These are phyloP conservation scores for Drosophila bunnanda DNA, from an alignment of 2,888 invertebrate species.

Conservation along the genomic window DNA sequence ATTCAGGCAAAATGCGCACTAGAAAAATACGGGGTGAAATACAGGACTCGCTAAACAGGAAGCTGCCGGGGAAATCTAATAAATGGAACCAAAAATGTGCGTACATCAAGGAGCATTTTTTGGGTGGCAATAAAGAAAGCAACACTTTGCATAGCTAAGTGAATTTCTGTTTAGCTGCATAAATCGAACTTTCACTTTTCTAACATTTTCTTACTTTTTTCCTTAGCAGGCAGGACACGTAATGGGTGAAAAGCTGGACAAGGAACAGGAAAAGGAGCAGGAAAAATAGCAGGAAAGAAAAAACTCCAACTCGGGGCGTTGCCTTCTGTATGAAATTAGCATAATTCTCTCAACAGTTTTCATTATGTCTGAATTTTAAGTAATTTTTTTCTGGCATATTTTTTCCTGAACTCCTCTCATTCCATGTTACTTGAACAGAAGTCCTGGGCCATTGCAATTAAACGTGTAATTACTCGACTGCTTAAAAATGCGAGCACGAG, in stretches of 20 bases:
- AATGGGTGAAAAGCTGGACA: slow-evolving; percentile 54
- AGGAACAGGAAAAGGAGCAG: slow-evolving; percentile 37
- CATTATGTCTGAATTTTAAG: slow-evolving; percentile 76
- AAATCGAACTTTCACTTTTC: slow-evolving; percentile 72
- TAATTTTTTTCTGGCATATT: slow-evolving; percentile 57
- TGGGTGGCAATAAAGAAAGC: not conserved
- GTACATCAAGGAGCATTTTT: slow-evolving; percentile 60
- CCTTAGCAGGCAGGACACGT: slow-evolving; percentile 64
- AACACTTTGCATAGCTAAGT: slow-evolving; percentile 67
- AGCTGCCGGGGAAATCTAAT: slow-evolving; percentile 79
- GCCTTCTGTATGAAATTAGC: slow-evolving; percentile 77
- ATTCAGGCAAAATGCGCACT: slow-evolving; percentile 60
- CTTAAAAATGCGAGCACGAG: slow-evolving; percentile 65
- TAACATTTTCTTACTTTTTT: slow-evolving; percentile 15
- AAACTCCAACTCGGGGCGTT: slow-evolving; percentile 57
- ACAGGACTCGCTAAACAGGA: slow-evolving; percentile 48
- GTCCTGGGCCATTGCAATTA: slow-evolving; percentile 79
- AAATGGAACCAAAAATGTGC: slow-evolving; percentile 81
- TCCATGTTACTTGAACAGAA: not conserved
- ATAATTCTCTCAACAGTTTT: slow-evolving; percentile 78
- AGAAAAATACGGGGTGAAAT: slow-evolving; percentile 45
- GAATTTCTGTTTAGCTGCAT: slow-evolving; percentile 62
- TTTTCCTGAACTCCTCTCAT: not conserved
- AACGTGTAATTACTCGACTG: slow-evolving; percentile 83
- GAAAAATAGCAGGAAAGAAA: slow-evolving; percentile 6